phyloP scores from a whole-genome alignment of 2,888 invertebrate species.

The Diarsia brunnea region DNA sequence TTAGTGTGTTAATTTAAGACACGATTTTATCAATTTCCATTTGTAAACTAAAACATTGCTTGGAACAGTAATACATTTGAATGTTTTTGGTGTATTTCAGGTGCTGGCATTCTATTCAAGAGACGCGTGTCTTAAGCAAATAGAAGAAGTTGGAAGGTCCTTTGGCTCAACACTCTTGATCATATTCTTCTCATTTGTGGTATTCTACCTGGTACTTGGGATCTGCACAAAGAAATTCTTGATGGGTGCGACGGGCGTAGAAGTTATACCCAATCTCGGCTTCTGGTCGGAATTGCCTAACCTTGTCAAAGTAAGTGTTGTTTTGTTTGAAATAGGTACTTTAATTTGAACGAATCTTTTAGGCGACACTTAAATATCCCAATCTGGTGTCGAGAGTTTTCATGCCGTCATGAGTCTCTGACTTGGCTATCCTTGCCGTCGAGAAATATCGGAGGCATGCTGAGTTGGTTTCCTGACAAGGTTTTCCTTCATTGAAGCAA shows the following conservation, averaged over 20 bases:
- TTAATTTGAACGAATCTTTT: not conserved
- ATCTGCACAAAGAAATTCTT: constrained; percentile 92
- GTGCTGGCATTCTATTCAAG: constrained; percentile 88
- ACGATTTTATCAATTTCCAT: not conserved
- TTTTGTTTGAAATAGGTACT: not conserved
- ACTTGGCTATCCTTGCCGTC: too few species aligned
- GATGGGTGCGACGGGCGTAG: constrained; percentile 93
- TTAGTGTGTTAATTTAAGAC: not conserved
- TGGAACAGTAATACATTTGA: not conserved
- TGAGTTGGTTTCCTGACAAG: too few species aligned
- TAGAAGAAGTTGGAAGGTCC: constrained; percentile 87
- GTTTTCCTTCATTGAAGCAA: too few species aligned
- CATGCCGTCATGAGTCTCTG: too few species aligned
- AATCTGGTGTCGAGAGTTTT: too few species aligned
- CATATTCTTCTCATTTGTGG: constrained; percentile 90
- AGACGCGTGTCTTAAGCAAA: constrained; percentile 84
- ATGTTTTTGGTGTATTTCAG: constrained; percentile 79
- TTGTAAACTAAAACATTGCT: not conserved
- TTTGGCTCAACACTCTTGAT: constrained; percentile 92
- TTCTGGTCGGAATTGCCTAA: constrained; percentile 94
- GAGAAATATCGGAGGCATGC: too few species aligned
- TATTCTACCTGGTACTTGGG: constrained; percentile 92
- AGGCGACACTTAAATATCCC: not conserved
- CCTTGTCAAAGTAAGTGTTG: constrained; percentile 91
- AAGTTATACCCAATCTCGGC: constrained; percentile 93